These are phyloP conservation scores for Anas capensis DNA, from an alignment of 2,797 vertebrate genomes.

Conservation along the genomic window DNA sequence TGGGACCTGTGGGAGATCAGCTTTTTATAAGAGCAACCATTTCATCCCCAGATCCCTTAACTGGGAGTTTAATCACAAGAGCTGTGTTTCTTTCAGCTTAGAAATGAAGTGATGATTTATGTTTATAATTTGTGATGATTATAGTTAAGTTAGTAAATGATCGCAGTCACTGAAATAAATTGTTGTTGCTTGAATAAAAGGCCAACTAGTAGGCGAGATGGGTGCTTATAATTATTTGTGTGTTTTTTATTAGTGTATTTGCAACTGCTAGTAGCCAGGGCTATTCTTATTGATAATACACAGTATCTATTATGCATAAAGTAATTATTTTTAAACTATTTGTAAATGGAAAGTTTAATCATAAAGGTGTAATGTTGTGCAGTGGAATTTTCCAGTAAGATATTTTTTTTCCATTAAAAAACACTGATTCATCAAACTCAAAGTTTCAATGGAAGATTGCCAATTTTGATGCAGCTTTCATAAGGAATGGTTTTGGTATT, in stretches of 20 bases:
- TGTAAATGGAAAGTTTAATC: background rate
- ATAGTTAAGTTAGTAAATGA: background rate
- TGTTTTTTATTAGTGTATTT: background rate
- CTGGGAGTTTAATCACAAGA: background rate
- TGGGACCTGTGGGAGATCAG: background rate
- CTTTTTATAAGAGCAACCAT: background rate
- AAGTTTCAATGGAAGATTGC: background rate
- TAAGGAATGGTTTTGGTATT: background rate
- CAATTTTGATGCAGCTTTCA: background rate
- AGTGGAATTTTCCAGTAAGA: background rate
- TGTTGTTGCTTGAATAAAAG: background rate
- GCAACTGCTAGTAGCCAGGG: background rate
- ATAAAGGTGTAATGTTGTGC: background rate
- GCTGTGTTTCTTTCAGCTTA: background rate
- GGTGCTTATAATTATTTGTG: background rate
- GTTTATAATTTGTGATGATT: background rate
- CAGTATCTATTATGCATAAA: background rate
- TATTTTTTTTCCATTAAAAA: background rate
- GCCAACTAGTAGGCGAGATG: background rate
- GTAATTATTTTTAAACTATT: background rate
- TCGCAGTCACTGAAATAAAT: background rate
- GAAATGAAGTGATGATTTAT: background rate
- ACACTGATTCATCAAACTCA: background rate
- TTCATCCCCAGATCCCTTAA: background rate
- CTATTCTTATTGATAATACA: background rate